Percentiles rank a stretch among this genome's conserved stretches.
Conservation (phyloP, 2,797 vertebrate species). For the Sandelia bainsii region DNA sequence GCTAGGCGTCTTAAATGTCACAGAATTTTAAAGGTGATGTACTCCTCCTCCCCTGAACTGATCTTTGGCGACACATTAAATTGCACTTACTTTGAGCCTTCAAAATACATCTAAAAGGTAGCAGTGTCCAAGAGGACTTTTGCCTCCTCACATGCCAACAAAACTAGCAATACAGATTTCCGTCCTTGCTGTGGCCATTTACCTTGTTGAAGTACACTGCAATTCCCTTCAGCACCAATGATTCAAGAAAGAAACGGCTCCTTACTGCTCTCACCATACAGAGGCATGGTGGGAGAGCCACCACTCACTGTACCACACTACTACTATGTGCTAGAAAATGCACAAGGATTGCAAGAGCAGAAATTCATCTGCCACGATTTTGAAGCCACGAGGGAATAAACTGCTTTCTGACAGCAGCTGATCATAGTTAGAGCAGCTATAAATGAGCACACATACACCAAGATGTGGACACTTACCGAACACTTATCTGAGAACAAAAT, state of each 20-base stretch:
- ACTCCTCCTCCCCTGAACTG: background rate
- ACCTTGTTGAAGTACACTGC: conserved; percentile 15
- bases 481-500: conserved; percentile 54
- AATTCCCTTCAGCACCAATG: conserved; percentile 1
- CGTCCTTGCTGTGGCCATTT: conserved; percentile 8
- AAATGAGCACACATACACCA: conserved; percentile 3
- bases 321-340: conserved; percentile 9
- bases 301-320: conserved; percentile 13
- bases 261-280: conserved; percentile 24
- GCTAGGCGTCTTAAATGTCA: background rate
- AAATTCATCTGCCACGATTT: no score
- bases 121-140: background rate
- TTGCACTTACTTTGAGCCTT: no score
- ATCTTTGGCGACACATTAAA: background rate
- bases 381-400: background rate
- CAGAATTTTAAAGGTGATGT: background rate
- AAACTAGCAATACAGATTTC: conserved; percentile 12
- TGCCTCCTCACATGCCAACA: background rate
- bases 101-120: background rate
- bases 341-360: no score
- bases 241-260: conserved; percentile 2
- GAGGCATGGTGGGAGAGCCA: no score
- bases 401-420: background rate
- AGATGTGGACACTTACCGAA: conserved; percentile 1
- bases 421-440: conserved; percentile 7